phyloP scores from a whole-genome alignment of 2,888 invertebrate genomes.

The Petrophora chlorosata region DNA sequence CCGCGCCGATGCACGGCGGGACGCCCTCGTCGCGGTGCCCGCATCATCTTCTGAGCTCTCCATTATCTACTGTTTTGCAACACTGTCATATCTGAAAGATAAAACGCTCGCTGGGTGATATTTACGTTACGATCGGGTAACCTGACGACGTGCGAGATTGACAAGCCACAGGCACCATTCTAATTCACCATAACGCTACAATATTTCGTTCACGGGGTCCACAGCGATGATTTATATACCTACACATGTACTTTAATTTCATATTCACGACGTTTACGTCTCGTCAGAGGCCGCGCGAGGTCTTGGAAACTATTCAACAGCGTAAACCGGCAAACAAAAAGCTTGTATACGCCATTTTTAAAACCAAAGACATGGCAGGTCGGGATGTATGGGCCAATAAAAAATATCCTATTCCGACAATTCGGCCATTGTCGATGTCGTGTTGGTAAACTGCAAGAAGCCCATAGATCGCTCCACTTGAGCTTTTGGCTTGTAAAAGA shows the following conservation, averaged over 20 bases:
- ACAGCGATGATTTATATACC: slow-evolving; percentile 78
- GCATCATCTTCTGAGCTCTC: slow-evolving; percentile 83
- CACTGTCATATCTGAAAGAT: slow-evolving; percentile 82
- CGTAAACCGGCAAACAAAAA: slow-evolving; percentile 85
- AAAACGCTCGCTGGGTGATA: slow-evolving; percentile 79
- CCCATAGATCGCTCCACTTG: slow-evolving; percentile 82
- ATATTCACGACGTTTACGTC: slow-evolving; percentile 79
- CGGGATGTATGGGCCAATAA: slow-evolving; percentile 81
- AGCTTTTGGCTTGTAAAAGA: slow-evolving; percentile 80
- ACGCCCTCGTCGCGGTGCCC: slow-evolving; percentile 80
- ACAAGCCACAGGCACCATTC: slow-evolving; percentile 83
- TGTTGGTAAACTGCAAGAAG: slow-evolving; percentile 83
- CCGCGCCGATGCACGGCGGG: slow-evolving; percentile 82
- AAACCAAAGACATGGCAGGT: slow-evolving; percentile 84
- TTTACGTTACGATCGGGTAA: slow-evolving; percentile 80
- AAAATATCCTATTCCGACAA: slow-evolving; percentile 80
- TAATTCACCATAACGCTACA: slow-evolving; percentile 83
- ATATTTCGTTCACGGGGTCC: slow-evolving; percentile 77
- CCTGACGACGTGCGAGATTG: slow-evolving; percentile 82
- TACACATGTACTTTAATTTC: slow-evolving; percentile 83
- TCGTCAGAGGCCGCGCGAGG: slow-evolving; percentile 68
- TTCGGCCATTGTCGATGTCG: slow-evolving; percentile 85
- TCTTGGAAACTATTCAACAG: slow-evolving; percentile 78
- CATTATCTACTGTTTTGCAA: slow-evolving; percentile 83
- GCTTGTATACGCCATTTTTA: slow-evolving; percentile 86